Evolutionary conservation across 2,888 invertebrate genomes (phyloP), one percentile per base, ranked within the genome.

Genomic region (Dicyrtoma fusca): DNA sequence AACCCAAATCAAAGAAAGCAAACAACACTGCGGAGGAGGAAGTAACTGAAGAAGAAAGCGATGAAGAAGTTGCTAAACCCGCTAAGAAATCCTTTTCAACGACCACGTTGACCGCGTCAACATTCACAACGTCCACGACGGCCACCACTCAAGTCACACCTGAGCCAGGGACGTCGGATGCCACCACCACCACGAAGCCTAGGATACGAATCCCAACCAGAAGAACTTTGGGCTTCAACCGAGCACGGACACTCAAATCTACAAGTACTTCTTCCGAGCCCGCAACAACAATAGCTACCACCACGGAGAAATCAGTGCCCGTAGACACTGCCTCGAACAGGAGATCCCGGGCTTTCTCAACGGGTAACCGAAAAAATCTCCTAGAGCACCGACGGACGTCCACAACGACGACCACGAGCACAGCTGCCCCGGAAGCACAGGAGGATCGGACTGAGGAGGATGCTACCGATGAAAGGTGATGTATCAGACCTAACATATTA

Each of bases 161-260:
- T 1, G 55, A 47, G 3, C 53, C 76, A 17, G 64, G 59, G 45
- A 45, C 74, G 13, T 21, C 47, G 34, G 34, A 34, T 34, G 3
- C 34, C 34, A 17, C 23, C 47, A 47, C 73, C 17, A 75, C 75
- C 0, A 45, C 70, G 0, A 75, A 73, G 17, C 68, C 77, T 10
- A 65, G 77, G 11, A 34, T 77, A 21, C 73, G 78, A 11, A 77
- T 77, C n/a, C 76, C 80, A 1, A 80, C 79, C 10, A 66, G 79
- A 17, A 79, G 76, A 63, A 74, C 75, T 0, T 72, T 49, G 21
- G 74, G 77, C 21, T 72, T 79, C 21, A 69, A 71, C 1, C 17
- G 75, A 8, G 64, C 74, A 8, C 19, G 68, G 17, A 70, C 71
- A 8, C 8, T 34, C 34, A 34, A 8, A 34, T 34, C 34, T 8